Evolutionary conservation across 2,797 vertebrate species (phyloP).

Genomic region (Gouania willdenowi): DNA sequence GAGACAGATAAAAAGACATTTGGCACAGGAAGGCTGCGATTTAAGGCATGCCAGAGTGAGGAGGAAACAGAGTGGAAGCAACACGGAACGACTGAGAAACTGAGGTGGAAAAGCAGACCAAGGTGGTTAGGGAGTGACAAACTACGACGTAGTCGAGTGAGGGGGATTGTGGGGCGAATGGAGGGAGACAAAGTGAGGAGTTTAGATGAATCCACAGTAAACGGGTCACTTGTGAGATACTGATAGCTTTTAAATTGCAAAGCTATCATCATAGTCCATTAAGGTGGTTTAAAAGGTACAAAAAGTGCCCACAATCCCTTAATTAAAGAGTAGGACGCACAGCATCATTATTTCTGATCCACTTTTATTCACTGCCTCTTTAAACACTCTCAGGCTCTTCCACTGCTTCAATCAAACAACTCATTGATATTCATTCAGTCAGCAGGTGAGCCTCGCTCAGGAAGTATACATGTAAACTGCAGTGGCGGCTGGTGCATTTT

Average conservation of each 20-base stretch:
- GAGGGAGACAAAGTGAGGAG: conserved; percentile 18
- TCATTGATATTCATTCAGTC: too few relatives aligned
- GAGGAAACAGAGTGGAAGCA: conserved; percentile 1
- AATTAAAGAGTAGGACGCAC: conserved; percentile 19
- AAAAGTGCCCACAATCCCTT: conserved; percentile 6
- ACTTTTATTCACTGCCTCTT: too few relatives aligned
- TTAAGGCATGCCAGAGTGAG: conserved; percentile 10
- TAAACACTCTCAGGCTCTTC: too few relatives aligned
- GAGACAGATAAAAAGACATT: conserved; percentile 51
- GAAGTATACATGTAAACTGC: too few relatives aligned
- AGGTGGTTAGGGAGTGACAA: conserved; percentile 21
- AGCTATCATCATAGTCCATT: neutral
- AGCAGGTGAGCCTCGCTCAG: too few relatives aligned
- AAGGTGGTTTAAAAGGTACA: neutral
- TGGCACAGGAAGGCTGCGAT: conserved; percentile 22
- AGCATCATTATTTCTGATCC: conserved; percentile 4
- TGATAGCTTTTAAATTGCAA: neutral
- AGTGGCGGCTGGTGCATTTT: too few relatives aligned
- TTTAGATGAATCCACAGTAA: too few relatives aligned
- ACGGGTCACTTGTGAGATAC: conserved; percentile 1
- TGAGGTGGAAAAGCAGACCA: neutral
- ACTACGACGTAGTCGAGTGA: conserved; percentile 5
- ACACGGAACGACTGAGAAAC: too few relatives aligned
- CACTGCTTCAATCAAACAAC: too few relatives aligned
- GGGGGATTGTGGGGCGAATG: conserved; percentile 1